Evolutionary conservation across 2,113 vertebrate species (phyloP).

Genomic region (Heloderma charlesbogerti): DNA sequence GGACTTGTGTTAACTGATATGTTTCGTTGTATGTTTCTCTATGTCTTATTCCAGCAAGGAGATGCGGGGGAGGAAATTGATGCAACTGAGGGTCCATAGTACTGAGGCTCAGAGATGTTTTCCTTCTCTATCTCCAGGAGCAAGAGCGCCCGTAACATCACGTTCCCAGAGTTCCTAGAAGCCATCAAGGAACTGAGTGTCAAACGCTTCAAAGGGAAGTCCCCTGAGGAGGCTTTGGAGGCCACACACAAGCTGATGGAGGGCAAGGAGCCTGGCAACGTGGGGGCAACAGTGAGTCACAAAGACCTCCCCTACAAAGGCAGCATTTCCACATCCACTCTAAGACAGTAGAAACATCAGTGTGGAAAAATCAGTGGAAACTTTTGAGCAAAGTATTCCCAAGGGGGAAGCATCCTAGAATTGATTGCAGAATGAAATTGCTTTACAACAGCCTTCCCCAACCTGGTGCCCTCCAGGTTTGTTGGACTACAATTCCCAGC

Average conservation of each 20-base stretch:
- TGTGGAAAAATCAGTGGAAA: background rate
- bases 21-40: background rate
- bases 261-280: conserved; percentile 82
- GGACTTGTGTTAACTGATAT: background rate
- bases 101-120: background rate
- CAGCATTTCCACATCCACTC: background rate
- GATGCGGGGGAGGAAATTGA: background rate
- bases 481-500: no score
- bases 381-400: background rate
- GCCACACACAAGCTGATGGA: conserved; percentile 80
- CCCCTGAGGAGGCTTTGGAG: conserved; percentile 81
- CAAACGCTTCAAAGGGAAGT: conserved; percentile 85
- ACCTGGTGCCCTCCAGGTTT: no score
- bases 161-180: conserved; percentile 85
- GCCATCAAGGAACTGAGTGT: conserved; percentile 84
- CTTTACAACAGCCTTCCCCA: no score
- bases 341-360: background rate
- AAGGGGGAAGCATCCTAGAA: background rate
- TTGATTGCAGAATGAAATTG: background rate
- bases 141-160: conserved; percentile 86
- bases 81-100: background rate
- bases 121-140: conserved; percentile 59
- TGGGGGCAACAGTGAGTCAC: conserved; percentile 82
- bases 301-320: background rate
- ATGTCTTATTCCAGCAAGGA: background rate